These are phyloP conservation scores for Aspidiotus rigidus DNA, from an alignment of 2,888 invertebrate species.

Conservation along the genomic window DNA sequence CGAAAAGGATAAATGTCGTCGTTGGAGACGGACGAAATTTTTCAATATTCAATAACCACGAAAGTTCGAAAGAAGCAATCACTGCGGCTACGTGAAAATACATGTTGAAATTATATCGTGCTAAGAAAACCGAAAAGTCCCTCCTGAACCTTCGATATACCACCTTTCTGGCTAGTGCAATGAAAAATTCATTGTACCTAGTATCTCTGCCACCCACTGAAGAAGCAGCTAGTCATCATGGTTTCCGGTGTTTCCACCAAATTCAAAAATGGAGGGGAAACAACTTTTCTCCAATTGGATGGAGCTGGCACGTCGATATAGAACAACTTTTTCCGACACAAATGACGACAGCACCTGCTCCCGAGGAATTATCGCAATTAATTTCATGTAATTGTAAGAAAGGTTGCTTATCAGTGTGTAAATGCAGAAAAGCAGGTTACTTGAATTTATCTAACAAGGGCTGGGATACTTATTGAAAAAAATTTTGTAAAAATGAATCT, in stretches of 20 bases:
- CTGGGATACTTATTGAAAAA: too few species aligned
- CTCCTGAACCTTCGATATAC: neutral
- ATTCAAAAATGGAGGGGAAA: too few species aligned
- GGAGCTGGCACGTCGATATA: neutral
- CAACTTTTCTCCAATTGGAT: neutral
- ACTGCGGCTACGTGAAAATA: neutral
- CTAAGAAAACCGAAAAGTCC: neutral
- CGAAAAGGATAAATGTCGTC: slow-evolving; percentile 35
- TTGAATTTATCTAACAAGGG: too few species aligned
- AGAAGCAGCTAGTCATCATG: neutral
- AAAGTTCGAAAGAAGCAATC: neutral
- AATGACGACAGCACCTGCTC: neutral
- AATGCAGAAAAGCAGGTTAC: neutral
- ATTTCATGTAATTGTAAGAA: neutral
- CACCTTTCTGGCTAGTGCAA: neutral
- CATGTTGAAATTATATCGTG: neutral
- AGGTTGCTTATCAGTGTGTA: neutral
- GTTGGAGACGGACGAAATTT: slow-evolving; percentile 25
- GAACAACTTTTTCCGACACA: neutral
- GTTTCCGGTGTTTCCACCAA: neutral
- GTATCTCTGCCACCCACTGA: neutral
- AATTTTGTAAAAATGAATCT: too few species aligned
- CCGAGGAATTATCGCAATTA: neutral
- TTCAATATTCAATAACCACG: neutral
- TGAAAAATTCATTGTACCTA: neutral